Evolutionary conservation across 2,888 invertebrate genomes (phyloP), one percentile per base, ranked within the genome.

Genomic region (Pristionchus japonicus): DNA sequence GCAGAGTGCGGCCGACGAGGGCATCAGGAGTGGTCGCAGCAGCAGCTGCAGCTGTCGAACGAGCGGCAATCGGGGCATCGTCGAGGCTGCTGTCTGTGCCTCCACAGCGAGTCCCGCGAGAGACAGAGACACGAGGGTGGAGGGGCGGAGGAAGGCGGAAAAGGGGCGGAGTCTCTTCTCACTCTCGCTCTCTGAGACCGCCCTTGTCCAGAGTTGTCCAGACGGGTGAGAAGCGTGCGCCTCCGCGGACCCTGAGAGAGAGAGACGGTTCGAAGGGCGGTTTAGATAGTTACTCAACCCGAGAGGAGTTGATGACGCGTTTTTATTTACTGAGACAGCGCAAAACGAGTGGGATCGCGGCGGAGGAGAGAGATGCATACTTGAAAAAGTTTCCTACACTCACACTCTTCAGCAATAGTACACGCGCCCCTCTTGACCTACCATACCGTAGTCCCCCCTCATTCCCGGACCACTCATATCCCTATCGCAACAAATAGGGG

Each of bases 231-330:
- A 49, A 9, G 15, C 17, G 49, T 27, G 77, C 31, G 47, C 27
- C 31, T 49, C 34, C 49, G 17, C 34, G 31, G 34, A 49, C 52
- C 49, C 34, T 82, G 82, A 52, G 52, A 23, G 34, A 49, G 23
- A 20, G 15, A n/a, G n/a, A n/a, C n/a, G n/a, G n/a, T n/a, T n/a
- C n/a, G n/a, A 9, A 13, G 70, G 20, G 31, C 23, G 34, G 47
- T 77, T 77, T 77, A 47, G 77, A 47, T n/a, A 47, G 43, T 77
- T 77, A 77, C 77, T 77, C 77, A 77, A 70, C 37, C 47, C n/a
- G 67, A 34, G 31, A 34, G 67, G 57, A n/a, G 57, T 15, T n/a
- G 27, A 23, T 77, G 77, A 77, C 77, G 77, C 77, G 77, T 77
- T 77, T 77, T 77, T 77, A 77, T 77, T 77, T 77, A 77, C 77